Base-by-base conservation (phyloP, 30 jellyfish, hydroid and myxozoan species). In the Rhopilema esculentum region DNA sequence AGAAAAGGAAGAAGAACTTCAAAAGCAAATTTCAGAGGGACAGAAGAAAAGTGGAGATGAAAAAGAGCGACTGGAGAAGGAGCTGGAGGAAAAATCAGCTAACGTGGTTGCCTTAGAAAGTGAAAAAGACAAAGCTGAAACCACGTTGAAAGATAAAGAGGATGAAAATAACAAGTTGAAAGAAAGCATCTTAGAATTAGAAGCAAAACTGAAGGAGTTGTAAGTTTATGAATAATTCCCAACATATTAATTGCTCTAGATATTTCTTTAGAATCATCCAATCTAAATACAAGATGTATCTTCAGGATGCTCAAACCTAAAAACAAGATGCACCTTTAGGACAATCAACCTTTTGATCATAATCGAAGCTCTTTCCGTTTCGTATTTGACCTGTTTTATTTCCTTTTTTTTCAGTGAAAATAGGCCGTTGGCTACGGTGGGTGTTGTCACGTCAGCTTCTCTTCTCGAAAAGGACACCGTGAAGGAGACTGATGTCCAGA, bases 121-220 rank as follows among this genome's bases (percentile, higher is more conserved):
- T n/a, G 97, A 94, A 51, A 90, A 64, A 53, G 48, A 78, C 16
- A 81, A 57, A n/a, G 83, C 73, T n/a, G 89, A 49, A 52, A 75
- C 51, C 0, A 83, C 82, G 25, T 62, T 83, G 50, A 62, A 69
- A 32, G 84, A 74, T 20, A 52, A 29, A 29, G 87, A 69, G 24
- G 94, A 77, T 19, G 94, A 89, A 51, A 74, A 71, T 67, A 21
- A 62, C 9, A 86, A 62, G 30, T 61, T 83, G 26, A 78, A 83
- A 57, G 70, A 63, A 19, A 23, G 30, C n/a, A 79, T 91, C 25
- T 53, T 68, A 61, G 89, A 75, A 69, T 86, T 91, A 57, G 87
- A 91, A 50, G 50, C 29, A 68, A 72, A 66, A 32, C 19, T 89
- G 48, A 82, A 89, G 61, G 97, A 89, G 31, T 31, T 89, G 97